phyloP scores from a whole-genome alignment of 2,888 invertebrate species.

The Melanophora roralis region DNA sequence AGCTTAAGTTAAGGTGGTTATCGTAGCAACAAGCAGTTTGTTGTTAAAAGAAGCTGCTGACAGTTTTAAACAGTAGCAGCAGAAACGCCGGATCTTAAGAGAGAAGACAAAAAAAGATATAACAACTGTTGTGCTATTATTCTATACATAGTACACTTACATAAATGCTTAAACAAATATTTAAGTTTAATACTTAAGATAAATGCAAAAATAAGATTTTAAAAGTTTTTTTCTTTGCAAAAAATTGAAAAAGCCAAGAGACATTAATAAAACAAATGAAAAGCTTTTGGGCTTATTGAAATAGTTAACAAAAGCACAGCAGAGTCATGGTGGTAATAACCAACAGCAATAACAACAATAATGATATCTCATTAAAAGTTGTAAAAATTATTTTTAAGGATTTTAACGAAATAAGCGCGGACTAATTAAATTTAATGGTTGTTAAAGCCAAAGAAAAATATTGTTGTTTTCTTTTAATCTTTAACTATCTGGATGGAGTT shows the following conservation, averaged over 20 bases:
- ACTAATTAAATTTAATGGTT: background rate
- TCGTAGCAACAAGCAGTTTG: too few relatives aligned
- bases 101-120: slow-evolving; percentile 1
- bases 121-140: background rate
- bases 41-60: background rate
- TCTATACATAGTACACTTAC: background rate
- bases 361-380: background rate
- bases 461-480: too few relatives aligned
- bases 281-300: background rate
- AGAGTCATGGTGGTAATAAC: background rate
- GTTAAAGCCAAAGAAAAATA: background rate
- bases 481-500: too few relatives aligned
- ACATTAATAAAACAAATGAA: background rate
- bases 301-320: background rate
- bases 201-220: slow-evolving; percentile 2
- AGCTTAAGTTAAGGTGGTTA: background rate
- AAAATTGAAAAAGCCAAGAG: background rate
- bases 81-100: background rate
- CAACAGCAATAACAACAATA: background rate
- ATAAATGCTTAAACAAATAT: slow-evolving; percentile 38
- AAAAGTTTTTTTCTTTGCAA: background rate
- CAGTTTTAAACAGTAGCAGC: background rate
- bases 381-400: background rate
- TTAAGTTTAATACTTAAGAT: slow-evolving; percentile 21
- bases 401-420: background rate